These are phyloP conservation scores for Sarcophaga subvicina DNA, from an alignment of 2,888 invertebrate genomes.

Conservation along the genomic window DNA sequence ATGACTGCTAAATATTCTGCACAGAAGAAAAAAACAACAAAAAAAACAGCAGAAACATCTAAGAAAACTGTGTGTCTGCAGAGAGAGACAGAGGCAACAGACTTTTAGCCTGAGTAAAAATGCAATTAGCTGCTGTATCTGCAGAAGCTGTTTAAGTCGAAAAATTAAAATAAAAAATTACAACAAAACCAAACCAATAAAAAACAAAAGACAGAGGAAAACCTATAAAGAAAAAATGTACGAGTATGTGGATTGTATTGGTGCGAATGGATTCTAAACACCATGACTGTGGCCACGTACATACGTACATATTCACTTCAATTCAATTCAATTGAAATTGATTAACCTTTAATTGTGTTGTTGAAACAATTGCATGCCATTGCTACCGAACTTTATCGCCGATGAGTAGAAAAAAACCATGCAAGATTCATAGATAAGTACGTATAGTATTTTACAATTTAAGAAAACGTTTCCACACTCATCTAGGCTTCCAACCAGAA, in stretches of 20 bases:
- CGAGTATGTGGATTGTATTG: background rate
- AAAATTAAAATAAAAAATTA: constrained; percentile 49
- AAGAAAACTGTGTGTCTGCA: constrained; percentile 53
- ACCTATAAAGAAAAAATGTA: background rate
- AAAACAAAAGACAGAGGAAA: background rate
- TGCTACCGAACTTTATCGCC: background rate
- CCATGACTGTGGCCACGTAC: background rate
- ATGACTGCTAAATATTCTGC: constrained; percentile 28
- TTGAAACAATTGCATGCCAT: background rate
- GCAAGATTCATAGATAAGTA: background rate
- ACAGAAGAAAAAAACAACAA: background rate
- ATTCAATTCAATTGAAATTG: constrained; percentile 43
- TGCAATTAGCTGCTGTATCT: constrained; percentile 80
- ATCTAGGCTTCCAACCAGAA: too few species aligned
- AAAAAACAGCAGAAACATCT: constrained; percentile 28
- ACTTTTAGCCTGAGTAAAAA: constrained; percentile 70
- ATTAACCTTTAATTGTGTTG: constrained; percentile 50
- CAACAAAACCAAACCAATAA: background rate
- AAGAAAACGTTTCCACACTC: background rate
- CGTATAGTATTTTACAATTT: background rate
- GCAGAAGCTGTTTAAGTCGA: constrained; percentile 78
- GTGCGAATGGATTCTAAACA: constrained; percentile 23
- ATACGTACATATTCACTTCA: too few species aligned
- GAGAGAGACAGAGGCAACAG: constrained; percentile 46
- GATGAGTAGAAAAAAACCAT: background rate